Evolutionary conservation across 2,888 invertebrate species (phyloP).

Genomic region (Xestia c-nigrum): DNA sequence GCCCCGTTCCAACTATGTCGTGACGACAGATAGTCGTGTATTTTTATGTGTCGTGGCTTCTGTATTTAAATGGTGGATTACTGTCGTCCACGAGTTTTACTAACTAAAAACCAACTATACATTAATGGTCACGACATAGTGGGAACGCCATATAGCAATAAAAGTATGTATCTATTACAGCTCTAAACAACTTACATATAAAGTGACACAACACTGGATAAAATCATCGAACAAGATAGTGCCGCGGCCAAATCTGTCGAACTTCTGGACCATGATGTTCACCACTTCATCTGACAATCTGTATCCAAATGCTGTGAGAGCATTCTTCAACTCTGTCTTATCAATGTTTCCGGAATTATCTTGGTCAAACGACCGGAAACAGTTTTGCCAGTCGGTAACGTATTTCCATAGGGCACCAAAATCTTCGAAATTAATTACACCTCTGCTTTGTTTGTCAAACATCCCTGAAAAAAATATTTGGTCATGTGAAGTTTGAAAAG

Average conservation of each 20-base stretch:
- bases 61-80: no score
- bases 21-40: no score
- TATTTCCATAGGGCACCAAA: constrained; percentile 99
- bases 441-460: constrained; percentile 98
- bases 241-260: constrained; percentile 97
- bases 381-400: constrained; percentile 99
- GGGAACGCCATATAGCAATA: background rate
- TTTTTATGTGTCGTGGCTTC: no score
- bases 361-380: constrained; percentile 98
- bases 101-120: no score
- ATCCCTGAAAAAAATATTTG: constrained; percentile 91
- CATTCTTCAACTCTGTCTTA: constrained; percentile 96
- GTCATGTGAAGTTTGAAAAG: background rate
- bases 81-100: no score
- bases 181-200: constrained; percentile 94
- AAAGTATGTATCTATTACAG: background rate
- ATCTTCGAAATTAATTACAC: constrained; percentile 98
- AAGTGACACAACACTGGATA: constrained; percentile 98
- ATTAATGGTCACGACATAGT: no score
- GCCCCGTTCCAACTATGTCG: no score
- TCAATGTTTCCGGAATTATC: constrained; percentile 98
- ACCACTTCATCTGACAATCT: constrained; percentile 95
- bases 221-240: constrained; percentile 99
- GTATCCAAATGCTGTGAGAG: constrained; percentile 97
- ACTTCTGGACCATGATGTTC: constrained; percentile 96